Evolutionary conservation across 2,888 invertebrate species (phyloP), one percentile per base, ranked within the genome.

Genomic region (Nycteola revayana): DNA sequence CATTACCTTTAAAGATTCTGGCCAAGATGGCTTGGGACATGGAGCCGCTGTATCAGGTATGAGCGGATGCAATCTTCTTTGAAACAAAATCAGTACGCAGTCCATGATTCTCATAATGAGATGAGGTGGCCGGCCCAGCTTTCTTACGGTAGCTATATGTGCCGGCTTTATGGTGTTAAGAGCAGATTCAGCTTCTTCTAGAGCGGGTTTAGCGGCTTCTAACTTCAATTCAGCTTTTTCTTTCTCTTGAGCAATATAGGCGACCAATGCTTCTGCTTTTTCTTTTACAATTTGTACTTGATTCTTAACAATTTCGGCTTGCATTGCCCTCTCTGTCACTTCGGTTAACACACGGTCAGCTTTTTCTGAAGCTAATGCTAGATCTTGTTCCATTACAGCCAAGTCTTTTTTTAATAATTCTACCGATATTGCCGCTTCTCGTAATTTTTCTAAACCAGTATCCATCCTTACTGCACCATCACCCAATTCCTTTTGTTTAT

Each of bases 61-160:
- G 3, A 95, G 92, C 0, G 95, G 92, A 72, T 97, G 96, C 26
- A 98, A 72, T 76, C 94, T 94, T 44, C 96, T 91, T 88, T 98
- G 97, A 72, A 98, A 98, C 10, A 98, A 84, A 57, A 98, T 94
- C 56, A 98, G 74, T 0, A 98, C 98, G 71, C 96, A 97, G 76
- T 98, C 98, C 98, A 98, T 98, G 56, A 98, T 98, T 45, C 98
- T 91, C 98, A 98, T 96, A 65, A 98, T 98, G 6, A 98, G 89
- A 86, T 98, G 98, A 0, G 98, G 98, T 0, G 98, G 98, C 45
- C 98, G 91, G 5, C 97, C 98, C 33, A 98, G 82, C 79, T 98
- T 98, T 52, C 98, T 90, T 0, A 98, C 98, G 28, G 97, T 97
- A 1, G 97, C 94, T 71, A 98, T 98, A 70, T 98, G 98, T 2